Conservation (phyloP, 2,797 vertebrate genomes). For the Enteromius mattozi region DNA sequence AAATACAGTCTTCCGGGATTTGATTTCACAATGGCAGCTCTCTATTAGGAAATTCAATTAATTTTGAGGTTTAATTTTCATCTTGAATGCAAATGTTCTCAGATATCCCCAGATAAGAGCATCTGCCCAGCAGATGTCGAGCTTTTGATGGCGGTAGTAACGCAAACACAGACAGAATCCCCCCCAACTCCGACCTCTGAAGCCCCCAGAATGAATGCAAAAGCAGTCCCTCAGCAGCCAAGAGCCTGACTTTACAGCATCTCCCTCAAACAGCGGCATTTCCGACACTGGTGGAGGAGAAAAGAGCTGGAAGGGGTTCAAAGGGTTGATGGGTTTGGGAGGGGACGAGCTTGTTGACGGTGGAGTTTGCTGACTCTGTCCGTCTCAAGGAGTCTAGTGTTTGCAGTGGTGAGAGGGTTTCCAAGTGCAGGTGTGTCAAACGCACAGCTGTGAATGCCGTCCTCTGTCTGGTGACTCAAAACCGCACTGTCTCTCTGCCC, state of each 20-base stretch:
- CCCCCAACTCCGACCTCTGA: conserved; percentile 33
- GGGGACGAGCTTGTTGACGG: background rate
- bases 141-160: conserved; percentile 48
- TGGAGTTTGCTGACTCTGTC: conserved; percentile 29
- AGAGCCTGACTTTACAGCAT: conserved; percentile 34
- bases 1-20: background rate
- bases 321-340: conserved; percentile 41
- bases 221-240: conserved; percentile 19
- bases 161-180: conserved; percentile 36
- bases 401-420: conserved; percentile 35
- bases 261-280: conserved; percentile 40
- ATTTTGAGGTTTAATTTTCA: conserved; percentile 16
- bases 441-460: conserved; percentile 47
- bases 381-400: conserved; percentile 21
- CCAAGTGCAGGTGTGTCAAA: conserved; percentile 49
- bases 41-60: background rate
- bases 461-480: conserved; percentile 58
- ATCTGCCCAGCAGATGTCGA: conserved; percentile 31
- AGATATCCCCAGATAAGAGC: conserved; percentile 19
- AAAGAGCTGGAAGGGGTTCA: conserved; percentile 50
- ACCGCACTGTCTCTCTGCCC: conserved; percentile 44
- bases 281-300: conserved; percentile 35
- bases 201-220: conserved; percentile 17
- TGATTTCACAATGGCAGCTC: background rate
- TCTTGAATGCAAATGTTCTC: conserved; percentile 27